Evolutionary conservation across 2,113 vertebrate genomes (phyloP), one percentile per base, ranked within the genome.

Genomic region (Phodopus roborovskii): DNA sequence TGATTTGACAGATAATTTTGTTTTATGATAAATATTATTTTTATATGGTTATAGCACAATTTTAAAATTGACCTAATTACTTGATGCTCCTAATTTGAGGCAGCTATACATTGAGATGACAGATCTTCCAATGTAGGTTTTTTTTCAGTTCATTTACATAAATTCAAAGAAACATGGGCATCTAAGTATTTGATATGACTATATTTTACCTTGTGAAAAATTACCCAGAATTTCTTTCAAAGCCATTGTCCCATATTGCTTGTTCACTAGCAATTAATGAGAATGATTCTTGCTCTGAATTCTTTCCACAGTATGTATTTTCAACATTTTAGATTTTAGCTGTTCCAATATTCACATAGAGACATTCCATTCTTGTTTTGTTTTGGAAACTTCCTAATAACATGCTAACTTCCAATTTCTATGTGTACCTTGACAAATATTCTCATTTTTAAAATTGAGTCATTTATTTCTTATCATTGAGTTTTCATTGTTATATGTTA

Each of bases 391-490:
- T 92, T 56, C 13, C 45, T 83, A 62, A 56, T 53, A 28, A 45
- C 50, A 64, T 62, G 9, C 10, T 68, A 33, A 58, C 73, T 64
- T 83, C 30, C 17, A n/a, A 56, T 79, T 30, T 71, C 13, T 62
- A 6, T 66, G 20, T 48, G n/a, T 86, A 90, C 50, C 83, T 88
- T 71, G 2, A 17, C 77, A n/a, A 83, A 30, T 10, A 85, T 48
- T 12, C 15, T 26, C 3, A 71, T 17, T 70, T 85, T 96, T 64
- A 36, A 82, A 82, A 39, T n/a, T n/a, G 33, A n/a, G 33, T 82
- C 30, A 24, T 75, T 93, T 45, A 39, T 77, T 95, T 95, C 39
- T 91, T 84, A 42, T 58, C 84, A 9, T 90, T 74, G 64, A 42
- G 17, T 75, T 88, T 96, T 79, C 58, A 33, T 33, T 79, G 48